Evolutionary conservation across 2,888 invertebrate genomes (phyloP).

Genomic region (Rhagium mordax): DNA sequence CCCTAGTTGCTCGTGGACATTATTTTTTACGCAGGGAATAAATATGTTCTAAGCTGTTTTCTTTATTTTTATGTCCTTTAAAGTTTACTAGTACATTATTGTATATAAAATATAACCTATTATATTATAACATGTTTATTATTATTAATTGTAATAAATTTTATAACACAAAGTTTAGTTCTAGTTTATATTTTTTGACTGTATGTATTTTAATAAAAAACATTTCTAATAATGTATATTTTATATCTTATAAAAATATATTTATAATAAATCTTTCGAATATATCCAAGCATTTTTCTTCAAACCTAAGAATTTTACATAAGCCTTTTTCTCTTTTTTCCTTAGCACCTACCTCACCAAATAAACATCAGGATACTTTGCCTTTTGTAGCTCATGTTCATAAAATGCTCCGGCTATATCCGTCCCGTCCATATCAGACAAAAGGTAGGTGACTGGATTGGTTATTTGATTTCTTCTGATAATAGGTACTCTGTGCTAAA

Average conservation of each 20-base stretch:
- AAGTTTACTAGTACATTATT: too few relatives aligned
- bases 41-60: too few relatives aligned
- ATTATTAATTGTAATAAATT: too few relatives aligned
- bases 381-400: constrained; percentile 22
- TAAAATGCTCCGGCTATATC: constrained; percentile 24
- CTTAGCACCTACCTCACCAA: constrained; percentile 14
- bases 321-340: constrained; percentile 4
- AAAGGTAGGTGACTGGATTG: constrained; percentile 27
- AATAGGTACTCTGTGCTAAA: not conserved
- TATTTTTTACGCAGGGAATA: too few relatives aligned
- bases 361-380: constrained; percentile 12
- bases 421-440: not conserved
- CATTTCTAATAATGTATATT: too few relatives aligned
- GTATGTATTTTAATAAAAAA: too few relatives aligned
- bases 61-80: too few relatives aligned
- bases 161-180: too few relatives aligned
- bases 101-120: too few relatives aligned
- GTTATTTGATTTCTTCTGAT: constrained; percentile 16
- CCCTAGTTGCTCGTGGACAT: not conserved
- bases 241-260: not conserved
- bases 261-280: not conserved
- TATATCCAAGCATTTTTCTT: not conserved
- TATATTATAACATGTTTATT: too few relatives aligned
- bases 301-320: constrained; percentile 15
- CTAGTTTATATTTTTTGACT: too few relatives aligned